Base-by-base conservation (phyloP, 2,113 vertebrate genomes). In the Arenaria interpres region DNA sequence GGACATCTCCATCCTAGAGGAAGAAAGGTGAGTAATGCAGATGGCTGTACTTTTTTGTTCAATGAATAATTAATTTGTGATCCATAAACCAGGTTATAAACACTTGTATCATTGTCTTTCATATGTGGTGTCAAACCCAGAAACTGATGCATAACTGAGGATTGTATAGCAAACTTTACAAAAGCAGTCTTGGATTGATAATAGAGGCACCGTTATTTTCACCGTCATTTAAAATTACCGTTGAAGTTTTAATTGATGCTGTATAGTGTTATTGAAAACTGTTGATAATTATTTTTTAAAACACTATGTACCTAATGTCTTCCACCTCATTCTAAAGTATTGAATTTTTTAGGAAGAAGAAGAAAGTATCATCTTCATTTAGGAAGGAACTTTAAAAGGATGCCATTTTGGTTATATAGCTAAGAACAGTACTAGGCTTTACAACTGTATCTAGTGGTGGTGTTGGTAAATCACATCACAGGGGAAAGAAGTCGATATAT, bases 391-490 rank as follows among this genome's bases (percentile, higher is more conserved):
- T 64, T 78, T 30, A 69, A 35, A 23, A 59, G 23, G 14, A 15
- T 72, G 35, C 8, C 11, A 8, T 9, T 54, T 84, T 86, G 39
- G 32, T 84, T 37, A 35, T 28, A 54, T 8, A 46, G 20, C 5
- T 62, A 74, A 66, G 46, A 39, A 39, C 30, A 32, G n/a, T 32
- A 23, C 18, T 66, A 24, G 50, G 13, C 19, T 71, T 83, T 56
- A 35, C 1, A 7, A 6, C 24, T 62, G 1, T 41, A n/a, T 45
- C n/a, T 41, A 16, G 6, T 41, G 21, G 57, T 1, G 3, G 48
- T 39, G 84, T 69, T 39, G 32, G 30, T 27, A 51, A 14, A 62
- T 74, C 46, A 39, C 51, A 56, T 51, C 37, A 35, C 25, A 60
- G 25, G 22, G 15, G 41, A 77, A 81, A 78, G 10, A 77, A 87